Conservation (phyloP, 2,113 vertebrate species). For the Fregetta grallaria region DNA sequence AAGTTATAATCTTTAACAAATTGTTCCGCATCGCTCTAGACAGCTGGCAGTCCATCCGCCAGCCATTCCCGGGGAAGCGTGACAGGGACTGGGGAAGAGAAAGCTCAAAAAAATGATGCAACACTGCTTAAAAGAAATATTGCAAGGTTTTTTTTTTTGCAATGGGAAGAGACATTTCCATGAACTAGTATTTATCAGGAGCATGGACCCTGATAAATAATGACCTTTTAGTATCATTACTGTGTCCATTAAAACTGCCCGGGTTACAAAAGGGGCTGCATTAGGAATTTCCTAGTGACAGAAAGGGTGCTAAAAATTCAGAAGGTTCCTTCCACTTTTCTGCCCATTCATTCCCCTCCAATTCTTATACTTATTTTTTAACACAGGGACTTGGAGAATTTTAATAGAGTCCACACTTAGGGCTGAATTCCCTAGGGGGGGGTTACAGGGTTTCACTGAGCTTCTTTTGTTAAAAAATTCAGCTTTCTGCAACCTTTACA, state of each 20-base stretch:
- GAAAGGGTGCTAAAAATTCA: not conserved
- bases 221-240: not conserved
- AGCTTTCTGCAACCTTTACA: not conserved
- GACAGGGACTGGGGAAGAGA: not conserved
- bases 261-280: not conserved
- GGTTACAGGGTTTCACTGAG: not conserved
- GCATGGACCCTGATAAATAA: not conserved
- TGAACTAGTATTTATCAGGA: not conserved
- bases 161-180: not conserved
- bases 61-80: not conserved
- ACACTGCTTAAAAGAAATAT: not conserved
- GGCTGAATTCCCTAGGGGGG: not conserved
- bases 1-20: not conserved
- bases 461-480: not conserved
- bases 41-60: not conserved
- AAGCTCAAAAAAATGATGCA: not conserved
- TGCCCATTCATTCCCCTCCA: not conserved
- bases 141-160: not conserved
- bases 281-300: not conserved
- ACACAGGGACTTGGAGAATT: not conserved
- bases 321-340: not conserved
- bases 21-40: not conserved
- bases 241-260: not conserved
- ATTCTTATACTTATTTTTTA: not conserved
- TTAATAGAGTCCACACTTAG: not conserved